These are phyloP conservation scores for Chiridota heheva DNA, from an alignment of 35 echinoderm and acorn worm genomes.

Conservation along the genomic window DNA sequence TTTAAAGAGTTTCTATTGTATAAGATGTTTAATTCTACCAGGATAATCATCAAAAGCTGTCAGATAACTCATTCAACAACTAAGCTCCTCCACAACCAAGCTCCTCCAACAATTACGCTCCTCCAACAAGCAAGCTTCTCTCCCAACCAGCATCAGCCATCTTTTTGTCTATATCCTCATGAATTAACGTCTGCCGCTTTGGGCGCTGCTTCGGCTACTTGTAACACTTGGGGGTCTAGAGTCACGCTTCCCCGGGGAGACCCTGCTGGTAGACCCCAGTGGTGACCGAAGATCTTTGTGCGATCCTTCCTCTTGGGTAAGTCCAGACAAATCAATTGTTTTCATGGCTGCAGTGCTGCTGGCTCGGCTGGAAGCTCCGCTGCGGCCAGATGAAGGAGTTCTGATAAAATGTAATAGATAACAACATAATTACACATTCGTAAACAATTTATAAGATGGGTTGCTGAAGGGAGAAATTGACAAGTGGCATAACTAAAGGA, in stretches of 20 bases:
- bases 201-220: slow-evolving; percentile 51
- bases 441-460: not conserved
- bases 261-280: slow-evolving; percentile 3
- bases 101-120: too few species aligned
- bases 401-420: slow-evolving; percentile 33
- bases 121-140: too few species aligned
- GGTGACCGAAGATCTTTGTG: slow-evolving; percentile 47
- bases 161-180: too few species aligned
- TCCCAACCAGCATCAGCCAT: too few species aligned
- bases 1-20: too few species aligned
- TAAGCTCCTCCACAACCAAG: too few species aligned
- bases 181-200: too few species aligned
- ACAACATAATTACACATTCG: not conserved
- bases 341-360: slow-evolving; percentile 60
- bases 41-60: too few species aligned
- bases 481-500: not conserved
- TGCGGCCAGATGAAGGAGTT: slow-evolving; percentile 77
- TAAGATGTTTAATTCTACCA: too few species aligned
- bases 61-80: too few species aligned
- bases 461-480: not conserved
- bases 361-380: slow-evolving; percentile 74
- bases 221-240: slow-evolving; percentile 51
- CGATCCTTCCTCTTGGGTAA: slow-evolving; percentile 34
- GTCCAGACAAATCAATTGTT: slow-evolving; percentile 64
- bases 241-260: slow-evolving; percentile 22